Evolutionary conservation across 2,113 vertebrate genomes (phyloP).

Genomic region (Heterotilapia buettikoferi): DNA sequence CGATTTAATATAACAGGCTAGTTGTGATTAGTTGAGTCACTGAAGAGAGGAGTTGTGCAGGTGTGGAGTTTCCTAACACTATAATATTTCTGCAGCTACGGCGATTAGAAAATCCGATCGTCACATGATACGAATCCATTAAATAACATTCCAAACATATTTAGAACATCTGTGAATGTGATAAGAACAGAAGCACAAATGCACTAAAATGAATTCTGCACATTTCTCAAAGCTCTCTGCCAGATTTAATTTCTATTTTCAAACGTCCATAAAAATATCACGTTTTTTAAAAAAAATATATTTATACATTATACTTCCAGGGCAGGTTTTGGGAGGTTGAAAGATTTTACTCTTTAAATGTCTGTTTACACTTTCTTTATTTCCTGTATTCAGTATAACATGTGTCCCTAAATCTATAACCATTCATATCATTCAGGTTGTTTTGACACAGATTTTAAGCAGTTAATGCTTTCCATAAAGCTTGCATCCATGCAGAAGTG

Average conservation of each 20-base stretch:
- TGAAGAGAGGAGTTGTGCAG: not conserved
- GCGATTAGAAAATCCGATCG: not conserved
- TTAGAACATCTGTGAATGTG: conserved; percentile 20
- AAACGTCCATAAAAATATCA: not conserved
- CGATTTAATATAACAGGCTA: not conserved
- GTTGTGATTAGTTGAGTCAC: not conserved
- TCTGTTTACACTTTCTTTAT: not conserved
- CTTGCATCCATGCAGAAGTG: not conserved
- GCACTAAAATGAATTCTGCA: not conserved
- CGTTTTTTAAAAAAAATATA: fast-evolving
- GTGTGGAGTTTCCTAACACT: not conserved
- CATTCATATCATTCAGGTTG: not conserved
- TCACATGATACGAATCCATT: not conserved
- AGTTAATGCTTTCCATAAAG: not conserved
- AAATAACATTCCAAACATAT: conserved; percentile 19
- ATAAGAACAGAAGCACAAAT: not conserved
- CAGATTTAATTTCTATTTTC: not conserved
- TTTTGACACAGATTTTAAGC: not conserved
- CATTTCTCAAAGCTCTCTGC: not conserved
- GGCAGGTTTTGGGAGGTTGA: not conserved
- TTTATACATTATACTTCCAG: not conserved
- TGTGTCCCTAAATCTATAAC: not conserved
- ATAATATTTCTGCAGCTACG: not conserved
- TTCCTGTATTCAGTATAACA: not conserved
- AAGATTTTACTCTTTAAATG: not conserved